These are phyloP conservation scores for Embiotoca jacksoni DNA, from an alignment of 2,113 vertebrate genomes.

Conservation along the genomic window DNA sequence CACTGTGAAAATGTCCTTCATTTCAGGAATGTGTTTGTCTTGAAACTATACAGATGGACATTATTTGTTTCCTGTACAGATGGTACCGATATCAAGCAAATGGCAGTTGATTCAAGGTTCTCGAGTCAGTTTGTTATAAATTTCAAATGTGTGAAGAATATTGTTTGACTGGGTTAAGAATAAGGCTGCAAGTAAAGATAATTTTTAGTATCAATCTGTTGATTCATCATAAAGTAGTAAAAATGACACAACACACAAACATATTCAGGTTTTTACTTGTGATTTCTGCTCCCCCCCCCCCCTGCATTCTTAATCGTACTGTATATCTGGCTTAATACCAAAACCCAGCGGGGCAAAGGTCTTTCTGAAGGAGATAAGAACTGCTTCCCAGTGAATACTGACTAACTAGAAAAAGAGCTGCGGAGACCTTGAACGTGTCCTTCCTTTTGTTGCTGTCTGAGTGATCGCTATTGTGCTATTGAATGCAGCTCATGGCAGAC, in stretches of 20 bases:
- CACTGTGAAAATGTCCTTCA: background rate
- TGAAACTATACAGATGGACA: slow-evolving; percentile 9
- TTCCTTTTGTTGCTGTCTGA: background rate
- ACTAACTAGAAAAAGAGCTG: background rate
- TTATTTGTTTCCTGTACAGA: slow-evolving; percentile 15
- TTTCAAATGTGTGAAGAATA: background rate
- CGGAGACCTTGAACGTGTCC: background rate
- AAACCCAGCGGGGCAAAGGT: background rate
- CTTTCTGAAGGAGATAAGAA: slow-evolving; percentile 5
- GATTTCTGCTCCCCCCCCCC: slow-evolving; percentile 13
- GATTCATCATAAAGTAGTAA: background rate
- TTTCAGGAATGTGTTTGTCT: background rate
- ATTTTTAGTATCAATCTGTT: background rate
- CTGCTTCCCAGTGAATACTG: background rate
- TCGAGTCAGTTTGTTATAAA: background rate
- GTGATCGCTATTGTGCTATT: background rate
- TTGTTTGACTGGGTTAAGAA: background rate
- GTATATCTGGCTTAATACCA: slow-evolving; percentile 13
- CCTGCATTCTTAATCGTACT: background rate
- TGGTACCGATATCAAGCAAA: background rate
- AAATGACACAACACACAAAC: too few relatives aligned
- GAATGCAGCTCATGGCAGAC: background rate
- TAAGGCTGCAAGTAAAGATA: background rate
- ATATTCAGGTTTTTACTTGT: background rate
- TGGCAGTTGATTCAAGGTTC: background rate